Evolutionary conservation across 1,140 invertebrate genomes (phyloP).

Genomic region (Bombus pyrosoma): DNA sequence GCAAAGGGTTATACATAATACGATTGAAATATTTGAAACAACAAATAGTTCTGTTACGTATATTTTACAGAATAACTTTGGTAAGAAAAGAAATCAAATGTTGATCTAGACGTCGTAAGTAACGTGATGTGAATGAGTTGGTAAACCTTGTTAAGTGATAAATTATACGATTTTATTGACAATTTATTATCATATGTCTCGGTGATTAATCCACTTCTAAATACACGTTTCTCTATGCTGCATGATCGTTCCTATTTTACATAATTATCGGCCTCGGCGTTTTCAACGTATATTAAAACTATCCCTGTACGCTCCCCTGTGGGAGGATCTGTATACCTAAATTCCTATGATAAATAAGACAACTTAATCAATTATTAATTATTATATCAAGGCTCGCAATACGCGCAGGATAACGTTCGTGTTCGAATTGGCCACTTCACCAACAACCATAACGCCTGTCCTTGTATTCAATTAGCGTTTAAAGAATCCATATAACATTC

Average conservation of each 20-base stretch:
- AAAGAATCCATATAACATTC: neutral
- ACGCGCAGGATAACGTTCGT: slow-evolving; percentile 6
- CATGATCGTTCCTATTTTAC: slow-evolving; percentile 38
- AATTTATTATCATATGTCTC: neutral
- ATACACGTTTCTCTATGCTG: neutral
- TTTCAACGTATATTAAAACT: slow-evolving; percentile 6
- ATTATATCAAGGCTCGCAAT: slow-evolving; percentile 45
- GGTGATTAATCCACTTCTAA: neutral
- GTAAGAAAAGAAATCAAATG: neutral
- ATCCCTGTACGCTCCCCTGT: slow-evolving; percentile 19
- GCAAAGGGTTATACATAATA: too few relatives aligned
- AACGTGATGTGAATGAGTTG: neutral
- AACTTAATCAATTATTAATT: slow-evolving; percentile 62
- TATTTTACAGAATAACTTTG: neutral
- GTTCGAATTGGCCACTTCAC: neutral
- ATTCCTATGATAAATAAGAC: slow-evolving; percentile 48
- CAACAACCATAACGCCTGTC: neutral
- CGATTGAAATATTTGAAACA: too few relatives aligned
- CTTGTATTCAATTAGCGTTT: neutral
- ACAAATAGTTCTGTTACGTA: too few relatives aligned
- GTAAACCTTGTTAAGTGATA: neutral
- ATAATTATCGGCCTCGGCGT: slow-evolving; percentile 48
- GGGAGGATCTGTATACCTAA: slow-evolving; percentile 58
- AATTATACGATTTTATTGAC: too few relatives aligned
- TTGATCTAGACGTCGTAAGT: too few relatives aligned